Evolutionary conservation across 1,140 invertebrate genomes (phyloP), one percentile per base, ranked within the genome.

Genomic region (silkworm (Bombyx mori)): DNA sequence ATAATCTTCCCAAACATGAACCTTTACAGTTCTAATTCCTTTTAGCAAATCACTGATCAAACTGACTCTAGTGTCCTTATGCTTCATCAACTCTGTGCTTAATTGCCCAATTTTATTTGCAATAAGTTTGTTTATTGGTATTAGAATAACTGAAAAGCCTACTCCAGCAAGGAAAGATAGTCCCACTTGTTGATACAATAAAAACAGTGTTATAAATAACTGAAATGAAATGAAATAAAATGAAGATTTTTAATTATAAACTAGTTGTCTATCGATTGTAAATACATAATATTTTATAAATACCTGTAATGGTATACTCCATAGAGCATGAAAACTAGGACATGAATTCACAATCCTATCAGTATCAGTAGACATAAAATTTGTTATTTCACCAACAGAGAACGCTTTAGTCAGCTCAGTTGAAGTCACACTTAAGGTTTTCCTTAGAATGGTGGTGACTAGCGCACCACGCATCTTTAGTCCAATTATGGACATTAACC

Each of bases 311-410:
- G 98, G 98, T 74, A 99, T 94, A 83, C 96, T 98, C 98, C 98
- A 99, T 65, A 99, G 91, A 10, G 95, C 92, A 89, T 99, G 98
- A 83, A 99, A 98, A 86, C 96, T 98, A 1, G 95, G 93, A 88
- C 96, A 98, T 46, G 97, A 96, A 84, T 99, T 99, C 0, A 98
- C 93, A 64, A 99, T 96, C 68, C 98, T 90, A 74, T 98, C 97
- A 0, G 94, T 94, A 82, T 99, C 98, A 1, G 96, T 98, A 43
- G 96, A 98, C 94, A 99, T 98, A 68, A 97, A 96, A 88, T 99
- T 99, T 0, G 98, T 92, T 42, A 99, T 94, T 89, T 99, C 94
- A 1, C 97, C 96, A 63, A 92, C 89, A 56, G 91, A 93, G 79
- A 94, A 96, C 57, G 88, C 72, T 26, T 88, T 88, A 60, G 87